Conservation (phyloP, 2,888 invertebrate genomes). For the Erpobdella octoculata region DNA sequence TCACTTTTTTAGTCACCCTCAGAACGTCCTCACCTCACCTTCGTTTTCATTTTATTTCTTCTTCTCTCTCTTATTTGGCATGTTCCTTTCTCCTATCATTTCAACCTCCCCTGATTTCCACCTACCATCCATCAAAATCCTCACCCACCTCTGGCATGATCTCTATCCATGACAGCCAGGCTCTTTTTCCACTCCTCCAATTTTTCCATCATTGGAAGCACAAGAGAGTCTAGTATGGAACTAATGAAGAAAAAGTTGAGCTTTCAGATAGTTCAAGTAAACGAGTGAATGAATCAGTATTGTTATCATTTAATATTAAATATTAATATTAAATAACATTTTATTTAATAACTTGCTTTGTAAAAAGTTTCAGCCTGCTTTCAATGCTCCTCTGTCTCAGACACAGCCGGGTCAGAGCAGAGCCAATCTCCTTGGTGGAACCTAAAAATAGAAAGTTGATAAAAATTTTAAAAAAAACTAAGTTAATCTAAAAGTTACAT, state of each 20-base stretch:
- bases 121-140: too few species aligned
- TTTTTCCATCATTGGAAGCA: conserved; percentile 36
- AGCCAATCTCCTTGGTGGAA: conserved; percentile 93
- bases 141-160: conserved; percentile 69
- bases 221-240: conserved; percentile 34
- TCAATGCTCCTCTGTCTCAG: conserved; percentile 91
- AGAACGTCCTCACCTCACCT: too few species aligned
- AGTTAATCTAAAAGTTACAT: not conserved
- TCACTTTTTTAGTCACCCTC: too few species aligned
- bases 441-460: conserved; percentile 54
- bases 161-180: conserved; percentile 73
- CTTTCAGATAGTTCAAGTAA: not conserved
- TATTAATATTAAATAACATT: not conserved
- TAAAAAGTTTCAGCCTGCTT: conserved; percentile 82
- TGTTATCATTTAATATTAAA: not conserved
- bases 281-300: not conserved
- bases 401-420: conserved; percentile 87
- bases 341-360: conserved; percentile 52
- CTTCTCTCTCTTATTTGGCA: too few species aligned
- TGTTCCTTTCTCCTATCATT: too few species aligned
- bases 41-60: too few species aligned
- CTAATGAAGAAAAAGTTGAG: conserved; percentile 26
- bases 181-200: conserved; percentile 81
- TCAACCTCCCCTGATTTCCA: too few species aligned
- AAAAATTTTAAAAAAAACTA: not conserved